Evolutionary conservation across 2,113 vertebrate genomes (phyloP), one percentile per base, ranked within the genome.

Genomic region (Andinoacara biseriatus): DNA sequence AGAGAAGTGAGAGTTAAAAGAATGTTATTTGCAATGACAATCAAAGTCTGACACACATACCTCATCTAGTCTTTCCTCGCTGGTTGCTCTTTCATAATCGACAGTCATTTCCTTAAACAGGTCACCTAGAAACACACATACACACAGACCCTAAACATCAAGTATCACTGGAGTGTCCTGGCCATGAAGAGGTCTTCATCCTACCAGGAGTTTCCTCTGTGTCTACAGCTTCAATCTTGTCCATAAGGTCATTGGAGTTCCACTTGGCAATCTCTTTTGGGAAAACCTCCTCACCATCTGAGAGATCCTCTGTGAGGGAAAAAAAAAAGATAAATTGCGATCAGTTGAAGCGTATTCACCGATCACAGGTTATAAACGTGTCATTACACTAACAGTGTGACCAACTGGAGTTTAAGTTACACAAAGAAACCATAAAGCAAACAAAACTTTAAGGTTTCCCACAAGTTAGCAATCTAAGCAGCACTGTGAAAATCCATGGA

Each of bases 241-340:
- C 98, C 94, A 99, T 98, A 89, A 99, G 95, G 80, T 99, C 98
- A 0, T 97, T 98, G 84, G 98, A 99, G 90, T 95, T 98, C 98
- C 98, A 99, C 86, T 98, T 99, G 82, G 96, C 91, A 85, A 99
- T 98, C 92, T 98, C 97, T 91, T 98, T 97, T 10, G 97, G 96
- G 90, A 97, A 96, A 77, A 95, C 94, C 58, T 98, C 97, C 92
- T 99, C 98, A 0, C 93, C 91, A 79, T 98, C 97, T 2, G 97
- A 98, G 78, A 97, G 89, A 93, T 97, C 97, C 96, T 99, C 98
- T 99, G 95, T 38, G 65, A 33, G 22, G 10, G 22, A 81, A 10
- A 80, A 24, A 33, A 33, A 33, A 33, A 33, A 33, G 35, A 80
- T 2, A 61, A 20, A 57, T 54, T n/a, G 54, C 10, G 17, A 61